Base-by-base conservation (phyloP, 1,140 invertebrate genomes). In the Drosophila saltans region DNA sequence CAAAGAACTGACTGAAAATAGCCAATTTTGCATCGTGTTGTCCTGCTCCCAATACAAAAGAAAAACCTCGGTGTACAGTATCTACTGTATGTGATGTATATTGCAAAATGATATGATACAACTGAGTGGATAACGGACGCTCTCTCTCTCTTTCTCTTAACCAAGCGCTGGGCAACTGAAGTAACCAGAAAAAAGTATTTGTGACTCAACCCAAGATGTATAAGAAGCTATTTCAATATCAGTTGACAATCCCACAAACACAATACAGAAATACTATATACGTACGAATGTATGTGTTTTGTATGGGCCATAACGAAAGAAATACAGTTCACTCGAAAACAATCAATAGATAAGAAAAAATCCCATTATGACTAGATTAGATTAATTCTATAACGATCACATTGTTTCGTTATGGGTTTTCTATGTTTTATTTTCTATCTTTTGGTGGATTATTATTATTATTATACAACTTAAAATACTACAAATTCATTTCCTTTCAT, bases 291-390 rank as follows among this genome's bases (percentile, higher is more conserved):
- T 16, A 48, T 21, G 40, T 59, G 30, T 41, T 64, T 33, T 58
- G 64, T 40, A 80, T 80, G 57, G 75, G 70, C 64, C 69, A 74
- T 68, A 52, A 28, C 16, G 8, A 65, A 79, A 81, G 56, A 16
- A n/a, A 71, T 75, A 68, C 24, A 67, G 63, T 69, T 71, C 52
- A 41, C 41, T n/a, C 33, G 55, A 56, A 36, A 63, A 67, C 69
- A 70, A 72, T 83, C 66, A 33, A 57, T 45, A 69, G 82, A 86
- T 86, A 86, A 88, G 30, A 39, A 69, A 55, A 72, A 81, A 75
- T 48, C 83, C 60, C 76, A 66, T 59, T 64, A 81, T 57, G 61
- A 26, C 43, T 36, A 63, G 83, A 86, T 88, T 63, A 83, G 75
- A 77, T 77, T 77, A 71, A 76, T 55, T 10, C 21, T 24, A 40